Base-by-base conservation (phyloP, 2,113 vertebrate genomes). In the Hyperoodon ampullatus region DNA sequence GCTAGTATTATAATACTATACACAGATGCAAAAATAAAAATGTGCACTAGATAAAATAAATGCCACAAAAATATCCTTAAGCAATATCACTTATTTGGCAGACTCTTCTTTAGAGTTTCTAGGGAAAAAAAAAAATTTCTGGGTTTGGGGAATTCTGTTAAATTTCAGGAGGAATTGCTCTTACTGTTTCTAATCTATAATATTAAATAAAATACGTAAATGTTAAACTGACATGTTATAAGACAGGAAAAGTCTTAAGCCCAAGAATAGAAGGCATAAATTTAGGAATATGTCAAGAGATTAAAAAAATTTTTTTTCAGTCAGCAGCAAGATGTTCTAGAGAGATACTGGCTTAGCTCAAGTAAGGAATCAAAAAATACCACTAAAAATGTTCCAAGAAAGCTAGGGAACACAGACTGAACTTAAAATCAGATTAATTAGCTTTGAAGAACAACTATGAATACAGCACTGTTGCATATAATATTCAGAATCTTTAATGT, bases 101-200 rank as follows among this genome's bases (percentile, higher is more conserved):
- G 61, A 70, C 23, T 33, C 28, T 8, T 21, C 6, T 78, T 90
- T 63, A 70, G 1, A 58, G 21, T 71, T 47, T 88, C 53, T 65
- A 89, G 11, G 58, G 58, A 26, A 26, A 58, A 80, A 82, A 82
- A 35, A 47, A 18, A 21, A 11, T 14, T 53, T 88, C 33, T 61
- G 2, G 13, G 47, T 53, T 70, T 92, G 71, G 16, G 7, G 71
- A 86, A 19, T 60, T 88, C 66, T 71, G 14, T n/a, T 86, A 86
- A 86, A 95, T 68, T 93, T 90, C 23, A 96, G 9, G 15, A 90
- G 70, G 21, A 93, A 87, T 10, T 33, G 15, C 93, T 71, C 28
- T 30, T 77, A 44, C 30, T 87, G 19, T 75, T 94, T 84, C 23
- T 60, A 63, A 78, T 42, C 30, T 78, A n/a, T 13, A 95, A 50